Conservation (phyloP, 2,797 vertebrate species). For the Hipposideros larvatus region DNA sequence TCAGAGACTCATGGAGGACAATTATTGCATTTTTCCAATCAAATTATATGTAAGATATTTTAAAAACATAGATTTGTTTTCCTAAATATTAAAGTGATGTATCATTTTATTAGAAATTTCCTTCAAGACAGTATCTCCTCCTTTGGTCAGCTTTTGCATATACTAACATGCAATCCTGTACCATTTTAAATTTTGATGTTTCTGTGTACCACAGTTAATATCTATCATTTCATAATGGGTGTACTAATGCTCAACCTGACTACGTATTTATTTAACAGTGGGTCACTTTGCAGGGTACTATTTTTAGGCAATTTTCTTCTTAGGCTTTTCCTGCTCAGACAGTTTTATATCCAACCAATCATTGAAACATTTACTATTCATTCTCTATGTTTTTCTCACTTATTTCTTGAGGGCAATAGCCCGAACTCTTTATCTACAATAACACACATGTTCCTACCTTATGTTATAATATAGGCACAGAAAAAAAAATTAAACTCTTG, state of each 20-base stretch:
- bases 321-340: neutral
- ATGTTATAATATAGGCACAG: neutral
- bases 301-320: neutral
- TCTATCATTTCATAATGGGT: neutral
- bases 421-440: neutral
- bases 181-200: neutral
- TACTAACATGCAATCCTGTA: neutral
- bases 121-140: neutral
- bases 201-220: neutral
- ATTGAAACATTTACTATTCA: neutral
- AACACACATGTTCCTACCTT: neutral
- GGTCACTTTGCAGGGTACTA: neutral
- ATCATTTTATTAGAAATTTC: neutral
- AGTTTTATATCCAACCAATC: neutral
- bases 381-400: neutral
- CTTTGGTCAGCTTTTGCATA: neutral
- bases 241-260: neutral
- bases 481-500: neutral
- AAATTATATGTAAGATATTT: neutral
- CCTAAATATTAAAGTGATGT: neutral
- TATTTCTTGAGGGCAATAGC: neutral
- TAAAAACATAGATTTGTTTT: neutral
- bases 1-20: neutral
- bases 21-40: neutral
- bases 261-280: neutral